Percentiles rank a stretch among this genome's conserved stretches.
These are phyloP conservation scores for Epirrita christyi DNA, from an alignment of 2,888 invertebrate species.

Conservation along the genomic window DNA sequence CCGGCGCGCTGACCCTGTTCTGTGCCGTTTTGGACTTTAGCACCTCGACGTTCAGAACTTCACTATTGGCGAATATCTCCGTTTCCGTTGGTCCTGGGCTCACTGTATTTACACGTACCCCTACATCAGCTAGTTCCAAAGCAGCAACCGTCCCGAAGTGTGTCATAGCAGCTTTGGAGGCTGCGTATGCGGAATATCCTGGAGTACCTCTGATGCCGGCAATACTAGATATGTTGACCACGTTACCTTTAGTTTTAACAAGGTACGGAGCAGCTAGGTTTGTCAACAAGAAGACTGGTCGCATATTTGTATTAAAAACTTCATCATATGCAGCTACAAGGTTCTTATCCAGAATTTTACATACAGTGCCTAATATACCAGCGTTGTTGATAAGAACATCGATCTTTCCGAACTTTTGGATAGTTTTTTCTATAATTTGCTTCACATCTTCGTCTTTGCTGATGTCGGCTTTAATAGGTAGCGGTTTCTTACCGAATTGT, in stretches of 20 bases:
- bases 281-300: constrained; percentile 47
- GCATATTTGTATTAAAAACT: constrained; percentile 49
- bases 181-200: constrained; percentile 72
- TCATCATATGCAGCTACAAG: constrained; percentile 47
- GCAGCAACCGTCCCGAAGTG: constrained; percentile 89
- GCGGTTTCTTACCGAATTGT: constrained; percentile 37
- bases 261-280: constrained; percentile 49
- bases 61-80: constrained; percentile 29
- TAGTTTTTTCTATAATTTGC: constrained; percentile 44
- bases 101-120: constrained; percentile 88
- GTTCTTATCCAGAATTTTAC: constrained; percentile 40
- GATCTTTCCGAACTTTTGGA: constrained; percentile 49
- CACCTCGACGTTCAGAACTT: constrained; percentile 6
- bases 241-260: constrained; percentile 51
- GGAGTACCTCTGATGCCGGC: constrained; percentile 23
- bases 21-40: constrained; percentile 17
- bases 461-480: constrained; percentile 50
- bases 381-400: constrained; percentile 60
- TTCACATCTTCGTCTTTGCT: constrained; percentile 46
- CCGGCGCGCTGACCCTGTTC: constrained; percentile 26
- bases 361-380: constrained; percentile 38
- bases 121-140: constrained; percentile 83
- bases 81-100: constrained; percentile 88
- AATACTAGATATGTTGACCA: constrained; percentile 58
- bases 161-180: constrained; percentile 90